Evolutionary conservation across 2,797 vertebrate genomes (phyloP).

Genomic region (Astyanax mexicanus): DNA sequence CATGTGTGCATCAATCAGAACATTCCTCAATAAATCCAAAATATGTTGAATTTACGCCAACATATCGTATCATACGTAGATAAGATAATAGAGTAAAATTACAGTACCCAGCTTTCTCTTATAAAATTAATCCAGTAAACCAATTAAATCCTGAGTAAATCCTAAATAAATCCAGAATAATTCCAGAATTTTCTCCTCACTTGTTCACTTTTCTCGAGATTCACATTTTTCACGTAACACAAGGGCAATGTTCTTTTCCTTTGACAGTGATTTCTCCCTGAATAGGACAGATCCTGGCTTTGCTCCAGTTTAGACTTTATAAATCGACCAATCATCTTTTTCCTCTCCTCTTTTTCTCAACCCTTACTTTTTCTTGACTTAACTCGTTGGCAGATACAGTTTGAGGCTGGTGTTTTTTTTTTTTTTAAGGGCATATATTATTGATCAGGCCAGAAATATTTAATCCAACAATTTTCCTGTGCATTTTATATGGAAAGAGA

Average conservation of each 20-base stretch:
- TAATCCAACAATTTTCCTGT: constrained; percentile 76
- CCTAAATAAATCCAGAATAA: too few species aligned
- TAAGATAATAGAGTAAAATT: too few species aligned
- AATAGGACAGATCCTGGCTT: constrained; percentile 28
- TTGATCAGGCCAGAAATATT: constrained; percentile 79
- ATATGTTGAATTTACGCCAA: too few species aligned
- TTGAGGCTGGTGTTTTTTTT: constrained; percentile 31
- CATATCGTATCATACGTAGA: too few species aligned
- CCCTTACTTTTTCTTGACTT: constrained; percentile 44
- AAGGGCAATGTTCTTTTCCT: background rate
- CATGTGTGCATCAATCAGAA: too few species aligned
- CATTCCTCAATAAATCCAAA: too few species aligned
- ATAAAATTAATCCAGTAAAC: too few species aligned
- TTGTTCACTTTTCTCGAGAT: background rate
- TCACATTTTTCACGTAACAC: background rate
- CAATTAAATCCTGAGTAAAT: too few species aligned
- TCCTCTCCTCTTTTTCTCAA: background rate
- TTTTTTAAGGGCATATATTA: constrained; percentile 77
- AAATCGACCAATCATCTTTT: constrained; percentile 3
- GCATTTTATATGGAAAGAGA: constrained; percentile 49
- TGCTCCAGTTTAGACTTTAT: constrained; percentile 17
- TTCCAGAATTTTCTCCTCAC: background rate
- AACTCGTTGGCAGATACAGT: constrained; percentile 46
- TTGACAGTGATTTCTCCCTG: background rate
- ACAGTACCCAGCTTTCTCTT: too few species aligned